These are phyloP conservation scores for Ispidina picta DNA, from an alignment of 2,797 vertebrate species.

Conservation along the genomic window DNA sequence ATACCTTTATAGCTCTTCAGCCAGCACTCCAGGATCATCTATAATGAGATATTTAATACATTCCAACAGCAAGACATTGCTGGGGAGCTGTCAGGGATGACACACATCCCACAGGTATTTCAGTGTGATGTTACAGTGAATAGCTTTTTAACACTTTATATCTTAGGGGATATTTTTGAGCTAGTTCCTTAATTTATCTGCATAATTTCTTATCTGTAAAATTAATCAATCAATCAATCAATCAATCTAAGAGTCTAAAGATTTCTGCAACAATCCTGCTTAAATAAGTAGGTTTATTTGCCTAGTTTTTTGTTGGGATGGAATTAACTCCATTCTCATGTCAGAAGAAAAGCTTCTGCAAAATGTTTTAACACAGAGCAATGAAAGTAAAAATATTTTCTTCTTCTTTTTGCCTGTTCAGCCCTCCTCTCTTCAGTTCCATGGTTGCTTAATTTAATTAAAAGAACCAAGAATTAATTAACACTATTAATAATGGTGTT, in stretches of 20 bases:
- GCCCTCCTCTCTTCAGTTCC: not conserved
- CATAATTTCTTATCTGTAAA: not conserved
- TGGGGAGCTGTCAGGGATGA: not conserved
- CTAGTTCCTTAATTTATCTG: not conserved
- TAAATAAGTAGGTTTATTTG: not conserved
- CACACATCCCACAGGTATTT: not conserved
- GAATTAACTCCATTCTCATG: fast-evolving
- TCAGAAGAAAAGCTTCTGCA: not conserved
- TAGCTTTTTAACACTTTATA: not conserved
- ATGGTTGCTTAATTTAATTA: not conserved
- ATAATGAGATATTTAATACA: fast-evolving
- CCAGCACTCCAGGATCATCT: not conserved
- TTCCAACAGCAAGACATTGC: not conserved
- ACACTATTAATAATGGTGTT: too few species aligned
- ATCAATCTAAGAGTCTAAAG: not conserved
- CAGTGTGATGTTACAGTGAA: not conserved
- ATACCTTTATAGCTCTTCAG: not conserved
- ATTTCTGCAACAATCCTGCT: not conserved
- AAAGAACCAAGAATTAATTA: not conserved
- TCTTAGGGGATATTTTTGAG: not conserved
- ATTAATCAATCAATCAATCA: not conserved
- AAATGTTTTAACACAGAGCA: not conserved
- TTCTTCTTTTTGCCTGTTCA: not conserved
- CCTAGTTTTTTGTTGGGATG: not conserved
- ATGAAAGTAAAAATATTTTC: not conserved